A percentile compares a stretch with the other conserved stretches of the same genome.
Conservation (phyloP, 2,797 vertebrate species). For the Nothura maculosa region DNA sequence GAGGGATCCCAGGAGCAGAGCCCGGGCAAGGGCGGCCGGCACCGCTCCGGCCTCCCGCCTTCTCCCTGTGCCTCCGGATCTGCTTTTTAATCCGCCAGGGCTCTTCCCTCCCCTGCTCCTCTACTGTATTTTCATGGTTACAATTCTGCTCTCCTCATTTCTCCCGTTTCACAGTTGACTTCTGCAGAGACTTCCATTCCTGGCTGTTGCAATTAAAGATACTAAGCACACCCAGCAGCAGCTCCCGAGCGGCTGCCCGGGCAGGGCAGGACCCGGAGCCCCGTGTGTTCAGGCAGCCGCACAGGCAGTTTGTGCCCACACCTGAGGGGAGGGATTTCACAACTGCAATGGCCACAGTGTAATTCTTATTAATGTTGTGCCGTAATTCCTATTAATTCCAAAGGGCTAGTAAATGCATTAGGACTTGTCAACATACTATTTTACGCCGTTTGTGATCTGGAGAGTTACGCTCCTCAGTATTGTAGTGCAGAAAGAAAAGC, state of each 20-base stretch:
- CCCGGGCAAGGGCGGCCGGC: neutral
- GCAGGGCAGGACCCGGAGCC: too few species aligned
- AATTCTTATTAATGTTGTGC: slow-evolving; percentile 86
- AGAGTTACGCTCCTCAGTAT: slow-evolving; percentile 82
- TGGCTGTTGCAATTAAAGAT: slow-evolving; percentile 79
- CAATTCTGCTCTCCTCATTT: slow-evolving; percentile 62
- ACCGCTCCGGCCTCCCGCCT: neutral
- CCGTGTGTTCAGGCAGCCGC: slow-evolving; percentile 67
- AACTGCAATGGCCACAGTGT: slow-evolving; percentile 84
- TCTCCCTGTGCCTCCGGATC: slow-evolving; percentile 37
- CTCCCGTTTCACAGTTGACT: slow-evolving; percentile 59
- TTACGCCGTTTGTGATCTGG: slow-evolving; percentile 87
- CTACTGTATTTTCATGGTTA: slow-evolving; percentile 44
- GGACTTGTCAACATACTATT: slow-evolving; percentile 88
- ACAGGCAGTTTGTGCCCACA: slow-evolving; percentile 82
- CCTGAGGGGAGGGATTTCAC: slow-evolving; percentile 84
- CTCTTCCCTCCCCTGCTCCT: slow-evolving; percentile 26
- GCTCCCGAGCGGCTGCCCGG: slow-evolving; percentile 78
- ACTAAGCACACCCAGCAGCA: slow-evolving; percentile 81
- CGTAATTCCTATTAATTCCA: slow-evolving; percentile 88
- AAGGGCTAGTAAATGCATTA: slow-evolving; percentile 87
- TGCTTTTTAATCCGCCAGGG: slow-evolving; percentile 55
- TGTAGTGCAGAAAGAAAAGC: slow-evolving; percentile 78
- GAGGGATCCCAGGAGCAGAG: slow-evolving; percentile 46
- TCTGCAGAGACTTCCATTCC: slow-evolving; percentile 81